Conservation (phyloP, 2,797 vertebrate species). For the Luscinia luscinia region DNA sequence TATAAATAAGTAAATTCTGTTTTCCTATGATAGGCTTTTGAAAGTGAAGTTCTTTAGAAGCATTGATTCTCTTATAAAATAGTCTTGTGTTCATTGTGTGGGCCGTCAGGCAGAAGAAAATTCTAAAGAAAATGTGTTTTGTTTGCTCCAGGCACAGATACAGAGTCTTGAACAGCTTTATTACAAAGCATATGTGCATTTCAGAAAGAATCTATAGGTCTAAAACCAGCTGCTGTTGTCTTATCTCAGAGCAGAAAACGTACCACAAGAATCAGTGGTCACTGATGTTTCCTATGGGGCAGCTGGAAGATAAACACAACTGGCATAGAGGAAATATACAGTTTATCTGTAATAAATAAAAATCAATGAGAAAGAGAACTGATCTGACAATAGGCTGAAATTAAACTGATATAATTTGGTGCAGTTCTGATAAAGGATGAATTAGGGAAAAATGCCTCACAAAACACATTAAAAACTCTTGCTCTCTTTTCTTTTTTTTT, state of each 20-base stretch:
- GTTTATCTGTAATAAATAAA: background rate
- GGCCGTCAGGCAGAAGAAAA: background rate
- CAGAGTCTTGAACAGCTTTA: background rate
- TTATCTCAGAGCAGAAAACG: background rate
- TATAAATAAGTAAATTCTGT: background rate
- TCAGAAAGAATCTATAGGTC: background rate
- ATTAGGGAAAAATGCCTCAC: background rate
- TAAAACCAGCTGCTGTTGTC: background rate
- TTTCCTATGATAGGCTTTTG: background rate
- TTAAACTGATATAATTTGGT: background rate
- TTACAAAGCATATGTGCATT: background rate
- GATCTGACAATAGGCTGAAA: background rate
- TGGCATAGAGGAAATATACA: background rate
- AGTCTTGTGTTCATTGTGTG: background rate
- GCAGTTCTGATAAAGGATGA: background rate
- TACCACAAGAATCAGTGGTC: background rate
- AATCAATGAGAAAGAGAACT: background rate
- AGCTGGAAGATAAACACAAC: background rate
- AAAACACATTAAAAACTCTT: background rate
- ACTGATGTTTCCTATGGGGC: background rate
- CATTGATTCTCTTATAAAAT: background rate
- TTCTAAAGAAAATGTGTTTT: background rate
- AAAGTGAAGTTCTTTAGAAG: background rate
- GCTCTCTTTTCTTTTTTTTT: background rate
- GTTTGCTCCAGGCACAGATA: background rate